These are phyloP conservation scores for Kobus ellipsiprymnus DNA, from an alignment of 2,113 vertebrate genomes.

Conservation along the genomic window DNA sequence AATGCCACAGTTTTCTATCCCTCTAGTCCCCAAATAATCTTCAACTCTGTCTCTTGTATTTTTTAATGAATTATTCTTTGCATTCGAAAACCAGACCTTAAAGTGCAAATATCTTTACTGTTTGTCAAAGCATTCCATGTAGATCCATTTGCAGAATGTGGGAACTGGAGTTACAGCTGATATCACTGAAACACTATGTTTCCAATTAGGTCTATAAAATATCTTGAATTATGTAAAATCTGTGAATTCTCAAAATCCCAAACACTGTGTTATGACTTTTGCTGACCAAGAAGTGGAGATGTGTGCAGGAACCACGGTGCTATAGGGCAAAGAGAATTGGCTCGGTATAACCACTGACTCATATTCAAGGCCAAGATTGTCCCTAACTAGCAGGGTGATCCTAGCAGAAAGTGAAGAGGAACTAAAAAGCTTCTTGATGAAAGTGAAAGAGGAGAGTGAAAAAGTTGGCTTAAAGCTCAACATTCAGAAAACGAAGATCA, in stretches of 20 bases:
- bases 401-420: too few species aligned
- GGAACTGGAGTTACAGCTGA: not conserved
- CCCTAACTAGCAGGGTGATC: not conserved
- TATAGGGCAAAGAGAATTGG: not conserved
- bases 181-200: too few species aligned
- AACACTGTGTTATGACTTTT: not conserved
- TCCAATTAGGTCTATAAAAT: not conserved
- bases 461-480: too few species aligned
- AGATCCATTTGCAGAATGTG: not conserved
- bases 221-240: not conserved
- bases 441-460: too few species aligned
- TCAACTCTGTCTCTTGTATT: not conserved
- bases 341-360: not conserved
- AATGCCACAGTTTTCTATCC: not conserved
- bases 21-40: not conserved
- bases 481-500: too few species aligned
- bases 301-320: not conserved
- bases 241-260: not conserved
- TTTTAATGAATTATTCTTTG: not conserved
- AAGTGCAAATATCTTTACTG: not conserved
- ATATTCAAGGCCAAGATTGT: not conserved
- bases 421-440: too few species aligned
- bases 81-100: not conserved
- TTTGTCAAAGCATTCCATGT: not conserved
- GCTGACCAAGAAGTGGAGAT: not conserved